A percentile compares a stretch with the other conserved stretches of the same genome.
These are phyloP conservation scores for Octonoba sinensis DNA, from an alignment of 2,888 invertebrate genomes.

Conservation along the genomic window DNA sequence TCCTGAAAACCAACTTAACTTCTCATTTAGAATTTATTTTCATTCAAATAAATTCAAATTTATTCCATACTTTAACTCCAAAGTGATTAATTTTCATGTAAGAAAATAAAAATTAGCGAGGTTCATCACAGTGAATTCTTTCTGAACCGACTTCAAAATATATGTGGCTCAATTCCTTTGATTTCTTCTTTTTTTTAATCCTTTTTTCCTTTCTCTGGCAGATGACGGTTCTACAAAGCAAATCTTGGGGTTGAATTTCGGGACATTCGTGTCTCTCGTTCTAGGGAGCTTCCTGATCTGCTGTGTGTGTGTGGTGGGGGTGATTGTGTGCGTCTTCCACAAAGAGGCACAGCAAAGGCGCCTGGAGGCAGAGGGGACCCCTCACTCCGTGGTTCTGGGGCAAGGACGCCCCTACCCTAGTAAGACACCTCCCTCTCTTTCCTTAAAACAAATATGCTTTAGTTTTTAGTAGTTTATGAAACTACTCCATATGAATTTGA, in stretches of 20 bases:
- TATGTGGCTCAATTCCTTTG: no score
- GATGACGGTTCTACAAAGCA: constrained; percentile 70
- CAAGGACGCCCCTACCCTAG: constrained; percentile 56
- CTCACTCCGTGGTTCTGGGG: constrained; percentile 48
- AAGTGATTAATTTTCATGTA: no score
- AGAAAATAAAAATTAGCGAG: no score
- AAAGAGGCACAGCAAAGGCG: constrained; percentile 70
- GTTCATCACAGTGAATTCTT: no score
- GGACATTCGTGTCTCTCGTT: constrained; percentile 82
- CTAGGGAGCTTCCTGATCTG: constrained; percentile 80
- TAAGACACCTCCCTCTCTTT: constrained; percentile 34
- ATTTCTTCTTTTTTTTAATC: no score
- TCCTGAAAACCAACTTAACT: no score
- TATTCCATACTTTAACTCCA: no score
- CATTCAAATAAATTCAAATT: no score
- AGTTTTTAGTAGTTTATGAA: neutral
- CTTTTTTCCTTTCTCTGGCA: constrained; percentile 21
- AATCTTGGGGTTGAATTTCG: constrained; percentile 81
- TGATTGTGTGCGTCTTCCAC: constrained; percentile 83
- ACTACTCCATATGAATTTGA: neutral
- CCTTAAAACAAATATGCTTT: neutral
- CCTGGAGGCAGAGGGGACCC: constrained; percentile 58
- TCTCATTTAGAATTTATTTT: no score
- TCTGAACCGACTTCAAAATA: no score
- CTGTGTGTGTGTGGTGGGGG: constrained; percentile 79